A percentile compares a stretch with the other conserved stretches of the same genome.
These are phyloP conservation scores for Cepaea hortensis DNA, from an alignment of 2,888 invertebrate species.

Conservation along the genomic window DNA sequence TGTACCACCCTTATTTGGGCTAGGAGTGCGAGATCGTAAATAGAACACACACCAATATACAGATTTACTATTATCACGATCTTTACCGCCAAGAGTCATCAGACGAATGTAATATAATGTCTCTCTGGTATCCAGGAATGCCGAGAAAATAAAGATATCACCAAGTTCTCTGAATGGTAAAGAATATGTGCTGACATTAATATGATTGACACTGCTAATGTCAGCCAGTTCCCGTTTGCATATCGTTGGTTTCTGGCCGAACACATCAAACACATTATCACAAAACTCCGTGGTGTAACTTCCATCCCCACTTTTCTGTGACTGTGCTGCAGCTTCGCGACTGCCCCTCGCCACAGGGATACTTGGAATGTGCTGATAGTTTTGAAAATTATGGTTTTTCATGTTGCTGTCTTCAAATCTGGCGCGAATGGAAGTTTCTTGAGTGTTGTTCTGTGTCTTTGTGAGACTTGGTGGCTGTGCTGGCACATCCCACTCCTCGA, in stretches of 20 bases:
- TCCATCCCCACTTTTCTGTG: background rate
- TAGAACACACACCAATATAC: constrained; percentile 46
- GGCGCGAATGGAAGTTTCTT: background rate
- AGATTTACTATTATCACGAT: constrained; percentile 24
- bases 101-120: background rate
- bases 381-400: background rate
- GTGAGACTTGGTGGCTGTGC: background rate
- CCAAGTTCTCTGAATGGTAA: constrained; percentile 29
- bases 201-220: background rate
- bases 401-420: background rate
- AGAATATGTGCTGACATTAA: constrained; percentile 3
- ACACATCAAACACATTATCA: constrained; percentile 25
- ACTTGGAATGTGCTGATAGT: background rate
- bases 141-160: constrained; percentile 27
- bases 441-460: background rate
- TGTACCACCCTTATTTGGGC: background rate
- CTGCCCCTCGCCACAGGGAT: background rate
- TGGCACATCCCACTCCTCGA: constrained; percentile 34
- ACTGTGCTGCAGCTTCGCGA: background rate
- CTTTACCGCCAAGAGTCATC: constrained; percentile 30
- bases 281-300: constrained; percentile 7
- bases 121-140: constrained; percentile 34
- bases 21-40: background rate
- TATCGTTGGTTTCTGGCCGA: background rate
- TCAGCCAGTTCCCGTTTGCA: constrained; percentile 20